Conservation (phyloP, 2,888 invertebrate genomes). For the Caradrina clavipalpis region DNA sequence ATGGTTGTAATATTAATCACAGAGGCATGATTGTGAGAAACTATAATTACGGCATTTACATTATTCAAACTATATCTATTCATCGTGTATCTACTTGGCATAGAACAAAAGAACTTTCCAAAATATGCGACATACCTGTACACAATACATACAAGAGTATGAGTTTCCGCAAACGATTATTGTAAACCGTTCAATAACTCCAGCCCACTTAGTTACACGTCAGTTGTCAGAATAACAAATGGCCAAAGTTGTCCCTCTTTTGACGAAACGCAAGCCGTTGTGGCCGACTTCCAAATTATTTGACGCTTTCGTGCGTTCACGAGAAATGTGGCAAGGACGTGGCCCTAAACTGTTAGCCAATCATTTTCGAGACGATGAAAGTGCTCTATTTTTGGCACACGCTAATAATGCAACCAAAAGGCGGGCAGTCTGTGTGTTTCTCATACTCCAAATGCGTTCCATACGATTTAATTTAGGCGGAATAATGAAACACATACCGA, state of each 20-base stretch:
- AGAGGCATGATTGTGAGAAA: neutral
- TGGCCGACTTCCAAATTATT: slow-evolving; percentile 61
- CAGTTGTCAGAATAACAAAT: slow-evolving; percentile 61
- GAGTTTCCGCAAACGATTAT: slow-evolving; percentile 53
- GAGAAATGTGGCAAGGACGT: slow-evolving; percentile 48
- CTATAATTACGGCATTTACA: neutral
- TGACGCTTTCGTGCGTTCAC: slow-evolving; percentile 50
- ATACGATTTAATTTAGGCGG: neutral
- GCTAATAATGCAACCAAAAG: slow-evolving; percentile 31
- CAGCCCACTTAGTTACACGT: slow-evolving; percentile 42
- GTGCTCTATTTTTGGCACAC: slow-evolving; percentile 32
- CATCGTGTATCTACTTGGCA: neutral
- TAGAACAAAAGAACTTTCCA: slow-evolving; percentile 5
- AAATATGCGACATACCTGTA: slow-evolving; percentile 12
- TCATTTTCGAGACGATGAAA: slow-evolving; percentile 39
- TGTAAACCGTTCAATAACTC: slow-evolving; percentile 53
- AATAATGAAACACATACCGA: slow-evolving; percentile 14
- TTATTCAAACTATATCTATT: slow-evolving; percentile 1
- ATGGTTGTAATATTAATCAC: slow-evolving; percentile 13
- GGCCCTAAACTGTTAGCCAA: slow-evolving; percentile 42
- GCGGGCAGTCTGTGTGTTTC: neutral
- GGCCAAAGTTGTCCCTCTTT: slow-evolving; percentile 56
- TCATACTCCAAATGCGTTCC: slow-evolving; percentile 1
- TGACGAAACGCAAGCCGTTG: slow-evolving; percentile 54
- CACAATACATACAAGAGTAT: slow-evolving; percentile 15